Evolutionary conservation across 2,113 vertebrate genomes (phyloP), one percentile per base, ranked within the genome.

Genomic region (Setophaga petechia): DNA sequence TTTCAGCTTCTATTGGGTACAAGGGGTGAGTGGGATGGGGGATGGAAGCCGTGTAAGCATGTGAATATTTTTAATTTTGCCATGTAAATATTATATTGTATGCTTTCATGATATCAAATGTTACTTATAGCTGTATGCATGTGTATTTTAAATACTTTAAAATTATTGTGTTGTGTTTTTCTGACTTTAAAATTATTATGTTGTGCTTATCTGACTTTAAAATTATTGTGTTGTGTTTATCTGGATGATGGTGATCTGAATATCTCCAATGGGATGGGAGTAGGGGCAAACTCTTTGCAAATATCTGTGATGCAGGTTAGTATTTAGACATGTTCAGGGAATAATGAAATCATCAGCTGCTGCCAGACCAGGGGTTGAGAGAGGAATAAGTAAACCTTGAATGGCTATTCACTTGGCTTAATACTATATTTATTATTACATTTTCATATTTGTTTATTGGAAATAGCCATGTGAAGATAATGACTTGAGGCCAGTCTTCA

Each of bases 371-470:
- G 22, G 11, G 28, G 81, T 4, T 61, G 71, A 89, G 69, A 73
- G 73, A 77, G 15, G 27, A 87, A 24, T 35, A 55, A 68, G 7
- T 31, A 55, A 88, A 58, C 6, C 7, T 25, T 23, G 46, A 69
- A 0, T 83, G 39, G 18, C 59, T 93, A 66, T 58, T 90, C 24
- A 44, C n/a, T 59, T 82, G 75, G 19, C 11, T 37, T 69, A 57
- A 82, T 74, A 87, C 49, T 51, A n/a, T 58, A 66, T 82, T 84
- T 90, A 68, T 88, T 78, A 61, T 54, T 79, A 20, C 6, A 46
- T 85, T 88, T 72, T 91, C 12, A 10, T 86, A 43, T 76, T 85
- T 84, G 35, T 71, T 93, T 93, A 67, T 87, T 91, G 65, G 68
- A 92, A 77, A 92, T 81, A 81, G 6, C 57, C 33, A 47, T 10